Conservation (phyloP, 2,888 invertebrate genomes). For the Leucophenga maculata region DNA sequence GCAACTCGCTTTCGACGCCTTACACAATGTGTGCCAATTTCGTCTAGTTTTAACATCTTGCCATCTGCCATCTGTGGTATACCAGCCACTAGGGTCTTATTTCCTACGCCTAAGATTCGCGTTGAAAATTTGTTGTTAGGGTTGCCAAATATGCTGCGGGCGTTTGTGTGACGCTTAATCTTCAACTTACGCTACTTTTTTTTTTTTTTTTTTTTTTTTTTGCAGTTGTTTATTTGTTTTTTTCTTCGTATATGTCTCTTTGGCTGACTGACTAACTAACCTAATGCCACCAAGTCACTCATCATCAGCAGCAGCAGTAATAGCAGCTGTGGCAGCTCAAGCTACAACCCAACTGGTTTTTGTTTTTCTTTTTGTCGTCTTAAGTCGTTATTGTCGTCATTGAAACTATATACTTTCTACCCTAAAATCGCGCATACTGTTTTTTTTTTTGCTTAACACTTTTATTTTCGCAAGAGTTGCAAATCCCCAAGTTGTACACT, state of each 20-base stretch:
- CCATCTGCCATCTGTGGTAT: not conserved
- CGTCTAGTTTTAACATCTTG: not conserved
- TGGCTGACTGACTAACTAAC: slow-evolving; percentile 14
- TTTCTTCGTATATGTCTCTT: not conserved
- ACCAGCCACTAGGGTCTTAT: slow-evolving; percentile 21
- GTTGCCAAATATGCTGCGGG: slow-evolving; percentile 16
- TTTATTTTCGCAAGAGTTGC: slow-evolving; percentile 9
- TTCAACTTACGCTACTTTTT: slow-evolving; percentile 43
- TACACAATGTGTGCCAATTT: slow-evolving; percentile 2
- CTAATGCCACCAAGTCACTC: slow-evolving; percentile 8
- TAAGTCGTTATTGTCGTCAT: slow-evolving; percentile 30
- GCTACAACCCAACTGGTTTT: not conserved
- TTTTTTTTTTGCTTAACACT: slow-evolving; percentile 4
- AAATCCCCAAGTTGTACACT: slow-evolving; percentile 61
- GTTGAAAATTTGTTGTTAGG: slow-evolving; percentile 2
- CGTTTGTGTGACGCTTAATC: not conserved
- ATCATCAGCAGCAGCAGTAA: not conserved
- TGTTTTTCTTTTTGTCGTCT: slow-evolving; percentile 30
- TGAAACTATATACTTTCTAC: slow-evolving; percentile 14
- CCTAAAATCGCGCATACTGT: not conserved
- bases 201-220: slow-evolving; percentile 23
- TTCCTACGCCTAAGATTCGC: not conserved
- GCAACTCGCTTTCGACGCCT: slow-evolving; percentile 2
- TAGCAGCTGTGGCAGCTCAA: not conserved
- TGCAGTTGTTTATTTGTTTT: slow-evolving; percentile 25